These are phyloP conservation scores for Megaptera novaeangliae DNA, from an alignment of 2,113 vertebrate species.

Conservation along the genomic window DNA sequence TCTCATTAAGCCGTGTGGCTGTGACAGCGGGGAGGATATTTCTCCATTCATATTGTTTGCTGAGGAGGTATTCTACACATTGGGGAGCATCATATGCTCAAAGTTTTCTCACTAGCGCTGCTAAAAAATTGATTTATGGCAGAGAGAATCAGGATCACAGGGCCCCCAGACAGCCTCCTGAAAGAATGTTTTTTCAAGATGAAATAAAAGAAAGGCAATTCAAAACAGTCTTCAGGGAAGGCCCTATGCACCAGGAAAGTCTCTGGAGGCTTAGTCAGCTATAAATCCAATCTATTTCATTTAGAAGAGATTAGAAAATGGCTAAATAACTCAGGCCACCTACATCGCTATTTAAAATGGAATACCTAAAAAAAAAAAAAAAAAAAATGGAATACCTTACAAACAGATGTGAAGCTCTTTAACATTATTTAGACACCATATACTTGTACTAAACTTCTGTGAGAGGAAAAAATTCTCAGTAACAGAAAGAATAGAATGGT, in stretches of 20 bases:
- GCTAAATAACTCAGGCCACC: not conserved
- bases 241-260: not conserved
- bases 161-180: not conserved
- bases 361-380: not conserved
- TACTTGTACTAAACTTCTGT: not conserved
- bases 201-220: constrained; percentile 53
- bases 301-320: not conserved
- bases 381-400: not conserved
- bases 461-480: not conserved
- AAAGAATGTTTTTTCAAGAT: constrained; percentile 39
- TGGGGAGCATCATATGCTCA: not conserved
- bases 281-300: constrained; percentile 20
- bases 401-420: not conserved
- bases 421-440: not conserved
- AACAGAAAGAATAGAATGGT: not conserved
- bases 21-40: constrained; percentile 7
- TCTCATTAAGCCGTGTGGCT: constrained; percentile 14
- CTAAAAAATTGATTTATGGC: constrained; percentile 57
- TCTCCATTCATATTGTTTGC: constrained; percentile 61
- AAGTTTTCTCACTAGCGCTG: constrained; percentile 30
- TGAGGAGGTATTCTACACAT: not conserved
- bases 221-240: constrained; percentile 24
- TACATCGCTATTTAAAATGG: not conserved
- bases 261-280: not conserved
- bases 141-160: constrained; percentile 41